Base-by-base conservation (phyloP, 2,888 invertebrate genomes). In the Serrognathus titanus region DNA sequence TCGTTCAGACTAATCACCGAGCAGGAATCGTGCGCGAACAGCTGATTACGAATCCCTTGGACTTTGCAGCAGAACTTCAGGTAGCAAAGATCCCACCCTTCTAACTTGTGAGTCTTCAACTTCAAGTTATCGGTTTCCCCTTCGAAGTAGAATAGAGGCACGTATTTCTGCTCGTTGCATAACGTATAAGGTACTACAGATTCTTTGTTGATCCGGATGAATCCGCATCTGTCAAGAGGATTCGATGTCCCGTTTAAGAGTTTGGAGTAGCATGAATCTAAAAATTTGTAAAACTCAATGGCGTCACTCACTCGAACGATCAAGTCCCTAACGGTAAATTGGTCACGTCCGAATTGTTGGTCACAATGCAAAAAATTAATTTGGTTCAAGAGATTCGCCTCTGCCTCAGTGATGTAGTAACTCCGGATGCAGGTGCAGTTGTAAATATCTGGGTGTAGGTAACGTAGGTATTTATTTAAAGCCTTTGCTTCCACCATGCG, bases 11-110 rank as follows among this genome's bases (percentile, higher is more conserved):
- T 90, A 49, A 92, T 92, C 69, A 91, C 92, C 56, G 88, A 87
- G 75, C 92, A 91, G 9, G 89, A 88, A 69, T 91, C 90, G 80
- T 88, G 89, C n/a, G 90, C 89, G 77, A 92, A 91, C 59, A 92
- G 76, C 78, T 92, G 92, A 71, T 90, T 91, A 62, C 91, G 81
- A 66, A 92, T 92, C 52, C 91, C 91, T 77, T 91, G 91, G 65
- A 92, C 91, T 78, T 91, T 92, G 77, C 92, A 92, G 77, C 92
- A 92, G 74, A 92, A 91, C 77, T 92, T 92, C 60, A 92, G 16
- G 12, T 57, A 57, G 53, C 57, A 53, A 5, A 92, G 77, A 77
- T 92, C 92, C 92, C 92, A 93, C 58, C 91, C 90, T 67, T 88
- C 88, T 56, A 87, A 24, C 48, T 57, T 53, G 24, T 53, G 50